Percentiles rank a stretch among this genome's conserved stretches.
Evolutionary conservation across 2,113 vertebrate species (phyloP).

Genomic region (Leptodactylus fuscus): DNA sequence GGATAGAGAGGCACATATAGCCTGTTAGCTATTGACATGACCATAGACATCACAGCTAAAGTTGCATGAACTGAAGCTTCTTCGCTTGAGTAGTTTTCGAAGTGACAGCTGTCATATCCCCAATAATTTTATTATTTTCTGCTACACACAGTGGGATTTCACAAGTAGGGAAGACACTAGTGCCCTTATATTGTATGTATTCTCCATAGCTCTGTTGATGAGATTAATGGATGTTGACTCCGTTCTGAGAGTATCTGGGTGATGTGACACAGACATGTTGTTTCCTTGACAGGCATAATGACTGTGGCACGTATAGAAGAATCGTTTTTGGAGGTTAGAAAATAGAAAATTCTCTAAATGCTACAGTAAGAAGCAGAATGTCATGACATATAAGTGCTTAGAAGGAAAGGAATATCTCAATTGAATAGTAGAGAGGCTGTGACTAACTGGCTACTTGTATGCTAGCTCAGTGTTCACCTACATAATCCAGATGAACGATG

Average conservation of each 20-base stretch:
- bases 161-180: background rate
- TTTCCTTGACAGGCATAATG: slow-evolving; percentile 44
- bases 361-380: background rate
- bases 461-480: background rate
- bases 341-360: slow-evolving; percentile 8
- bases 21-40: background rate
- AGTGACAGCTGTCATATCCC: slow-evolving; percentile 20
- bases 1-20: background rate
- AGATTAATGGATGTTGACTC: slow-evolving; percentile 50
- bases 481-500: no score
- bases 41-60: no score
- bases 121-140: background rate
- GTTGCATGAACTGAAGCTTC: no score
- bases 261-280: slow-evolving; percentile 45
- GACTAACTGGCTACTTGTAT: no score
- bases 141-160: background rate
- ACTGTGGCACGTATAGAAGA: slow-evolving; percentile 36
- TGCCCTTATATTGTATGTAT: background rate
- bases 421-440: background rate
- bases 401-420: background rate
- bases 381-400: background rate
- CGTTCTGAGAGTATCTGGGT: slow-evolving; percentile 34
- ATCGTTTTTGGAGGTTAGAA: slow-evolving; percentile 17
- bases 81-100: slow-evolving; percentile 5
- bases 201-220: background rate